Conservation (phyloP, 2,113 vertebrate species). For the Ranitomeya variabilis region DNA sequence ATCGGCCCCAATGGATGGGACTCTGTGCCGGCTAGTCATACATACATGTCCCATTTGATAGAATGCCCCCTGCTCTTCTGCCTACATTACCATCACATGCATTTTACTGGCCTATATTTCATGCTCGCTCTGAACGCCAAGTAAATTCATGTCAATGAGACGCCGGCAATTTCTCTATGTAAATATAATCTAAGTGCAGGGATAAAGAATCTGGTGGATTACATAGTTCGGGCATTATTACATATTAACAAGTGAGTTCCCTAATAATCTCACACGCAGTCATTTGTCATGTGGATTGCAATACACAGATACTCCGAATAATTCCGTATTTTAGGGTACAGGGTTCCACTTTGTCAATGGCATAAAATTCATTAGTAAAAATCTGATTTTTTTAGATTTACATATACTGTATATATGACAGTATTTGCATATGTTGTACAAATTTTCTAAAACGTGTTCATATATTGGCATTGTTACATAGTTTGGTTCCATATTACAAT, state of each 20-base stretch:
- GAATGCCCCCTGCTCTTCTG: not conserved
- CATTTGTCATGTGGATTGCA: not conserved
- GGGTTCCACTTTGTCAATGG: not conserved
- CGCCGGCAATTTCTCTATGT: not conserved
- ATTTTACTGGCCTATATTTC: constrained; percentile 14
- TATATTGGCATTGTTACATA: too few species aligned
- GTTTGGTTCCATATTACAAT: too few species aligned
- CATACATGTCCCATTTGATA: constrained; percentile 20
- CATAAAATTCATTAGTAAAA: not conserved
- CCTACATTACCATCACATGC: constrained; percentile 38
- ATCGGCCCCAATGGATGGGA: not conserved
- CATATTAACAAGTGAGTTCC: constrained; percentile 6
- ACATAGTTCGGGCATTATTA: not conserved
- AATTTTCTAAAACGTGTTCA: too few species aligned
- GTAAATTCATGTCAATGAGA: not conserved
- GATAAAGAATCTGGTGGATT: not conserved
- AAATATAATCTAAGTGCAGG: not conserved
- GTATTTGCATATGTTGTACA: not conserved
- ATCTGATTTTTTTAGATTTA: not conserved
- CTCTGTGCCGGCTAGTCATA: not conserved
- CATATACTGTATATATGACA: not conserved
- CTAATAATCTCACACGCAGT: not conserved
- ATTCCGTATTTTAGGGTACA: not conserved
- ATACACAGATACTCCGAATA: not conserved
- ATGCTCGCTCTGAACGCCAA: not conserved